Percentiles rank a stretch among this genome's conserved stretches.
Evolutionary conservation across 92 coral and sea anemone species (phyloP).

Genomic region (Bergia puertoricense): DNA sequence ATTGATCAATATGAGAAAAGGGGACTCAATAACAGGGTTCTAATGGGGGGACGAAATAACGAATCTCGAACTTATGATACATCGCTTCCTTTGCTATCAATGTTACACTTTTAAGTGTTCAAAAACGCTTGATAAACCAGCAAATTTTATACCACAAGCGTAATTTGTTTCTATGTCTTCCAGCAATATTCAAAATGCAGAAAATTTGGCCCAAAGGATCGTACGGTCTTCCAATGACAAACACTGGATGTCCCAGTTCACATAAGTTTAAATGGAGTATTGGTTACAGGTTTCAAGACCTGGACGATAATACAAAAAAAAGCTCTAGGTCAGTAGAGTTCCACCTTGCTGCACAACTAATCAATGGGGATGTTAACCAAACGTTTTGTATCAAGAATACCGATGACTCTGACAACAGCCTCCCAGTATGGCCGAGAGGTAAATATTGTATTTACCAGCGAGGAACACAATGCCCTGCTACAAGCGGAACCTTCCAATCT

Average conservation of each 20-base stretch:
- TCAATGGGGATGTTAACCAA: slow-evolving; percentile 4
- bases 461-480: slow-evolving; percentile 6
- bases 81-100: too few species aligned
- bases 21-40: too few species aligned
- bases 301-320: not conserved
- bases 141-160: too few species aligned
- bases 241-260: slow-evolving; percentile 26
- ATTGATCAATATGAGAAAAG: too few species aligned
- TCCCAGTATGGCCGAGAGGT: slow-evolving; percentile 17
- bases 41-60: too few species aligned
- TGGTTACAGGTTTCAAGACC: slow-evolving; percentile 28
- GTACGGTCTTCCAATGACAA: slow-evolving; percentile 29
- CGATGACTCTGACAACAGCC: not conserved
- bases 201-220: slow-evolving; percentile 3
- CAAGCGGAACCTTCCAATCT: not conserved
- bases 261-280: slow-evolving; percentile 5
- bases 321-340: not conserved
- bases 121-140: too few species aligned
- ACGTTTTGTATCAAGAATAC: not conserved
- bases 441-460: slow-evolving; percentile 34
- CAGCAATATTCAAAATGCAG: not conserved
- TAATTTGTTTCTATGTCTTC: not conserved
- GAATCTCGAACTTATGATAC: too few species aligned
- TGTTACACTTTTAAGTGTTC: too few species aligned
- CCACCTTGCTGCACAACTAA: slow-evolving; percentile 19